Percentiles rank a stretch among this genome's conserved stretches.
Conservation (phyloP, 2,113 vertebrate species). For the Aldabrachelys gigantea region DNA sequence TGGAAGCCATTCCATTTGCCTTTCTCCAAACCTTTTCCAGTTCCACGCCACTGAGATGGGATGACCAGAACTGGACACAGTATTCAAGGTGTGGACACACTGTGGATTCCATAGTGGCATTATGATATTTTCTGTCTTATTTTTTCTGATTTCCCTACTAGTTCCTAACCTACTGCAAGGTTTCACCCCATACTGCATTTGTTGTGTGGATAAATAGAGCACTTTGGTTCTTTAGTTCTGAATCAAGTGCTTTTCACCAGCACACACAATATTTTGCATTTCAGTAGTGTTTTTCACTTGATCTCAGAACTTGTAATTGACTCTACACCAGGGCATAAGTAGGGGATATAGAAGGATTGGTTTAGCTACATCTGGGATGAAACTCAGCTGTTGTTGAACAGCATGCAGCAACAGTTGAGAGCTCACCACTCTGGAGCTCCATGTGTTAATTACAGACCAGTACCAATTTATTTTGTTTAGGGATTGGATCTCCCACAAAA, state of each 20-base stretch:
- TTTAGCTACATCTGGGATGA: background rate
- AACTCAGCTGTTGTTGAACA: background rate
- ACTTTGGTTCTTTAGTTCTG: no score
- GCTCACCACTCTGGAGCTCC: rapidly evolving
- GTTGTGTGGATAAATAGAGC: background rate
- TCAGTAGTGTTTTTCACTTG: background rate
- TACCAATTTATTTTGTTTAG: rapidly evolving
- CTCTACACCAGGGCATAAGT: background rate
- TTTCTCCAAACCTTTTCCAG: background rate
- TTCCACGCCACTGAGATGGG: background rate
- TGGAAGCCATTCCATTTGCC: background rate
- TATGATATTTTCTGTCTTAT: background rate
- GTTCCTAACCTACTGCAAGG: background rate
- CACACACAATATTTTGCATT: background rate
- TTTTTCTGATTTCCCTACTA: background rate
- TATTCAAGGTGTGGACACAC: background rate
- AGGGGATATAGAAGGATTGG: background rate
- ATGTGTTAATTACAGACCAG: background rate
- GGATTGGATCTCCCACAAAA: rapidly evolving
- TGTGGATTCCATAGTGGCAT: background rate
- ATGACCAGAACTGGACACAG: background rate
- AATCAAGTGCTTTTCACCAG: background rate
- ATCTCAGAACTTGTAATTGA: background rate
- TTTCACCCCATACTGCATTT: background rate
- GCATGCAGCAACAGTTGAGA: rapidly evolving